phyloP scores from a whole-genome alignment of 2,113 vertebrate species.

The Neodon shergylaensis region DNA sequence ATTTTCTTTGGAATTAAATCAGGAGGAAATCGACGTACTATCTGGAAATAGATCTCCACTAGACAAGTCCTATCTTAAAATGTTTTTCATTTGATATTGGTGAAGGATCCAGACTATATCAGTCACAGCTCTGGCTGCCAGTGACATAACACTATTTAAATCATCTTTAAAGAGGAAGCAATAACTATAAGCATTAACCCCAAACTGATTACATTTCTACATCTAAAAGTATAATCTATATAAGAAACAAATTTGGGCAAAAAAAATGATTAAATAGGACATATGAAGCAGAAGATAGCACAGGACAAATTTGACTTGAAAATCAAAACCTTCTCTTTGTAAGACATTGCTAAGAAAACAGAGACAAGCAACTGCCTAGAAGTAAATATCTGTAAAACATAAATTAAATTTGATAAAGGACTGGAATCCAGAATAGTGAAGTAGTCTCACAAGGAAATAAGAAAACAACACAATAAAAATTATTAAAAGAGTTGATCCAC shows the following conservation, averaged over 20 bases:
- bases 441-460: constrained; percentile 27
- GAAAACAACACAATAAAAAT: constrained; percentile 28
- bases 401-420: constrained; percentile 22
- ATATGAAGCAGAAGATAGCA: not conserved
- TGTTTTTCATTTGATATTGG: constrained; percentile 32
- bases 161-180: constrained; percentile 3
- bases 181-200: not conserved
- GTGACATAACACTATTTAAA: constrained; percentile 28
- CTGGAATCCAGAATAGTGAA: not conserved
- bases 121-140: not conserved
- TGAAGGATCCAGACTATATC: not conserved
- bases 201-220: constrained; percentile 22
- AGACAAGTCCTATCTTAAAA: constrained; percentile 46
- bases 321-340: constrained; percentile 49
- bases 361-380: not conserved
- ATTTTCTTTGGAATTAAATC: constrained; percentile 42
- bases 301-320: constrained; percentile 39
- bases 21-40: not conserved
- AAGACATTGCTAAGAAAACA: constrained; percentile 54
- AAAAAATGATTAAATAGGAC: not conserved
- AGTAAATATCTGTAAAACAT: constrained; percentile 49
- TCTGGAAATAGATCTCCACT: constrained; percentile 42
- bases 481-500: not conserved
- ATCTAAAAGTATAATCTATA: constrained; percentile 21
- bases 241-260: not conserved